A percentile compares a stretch with the other conserved stretches of the same genome.
Conservation (phyloP, 1,140 invertebrate genomes). For the Leptopilina clavipes region DNA sequence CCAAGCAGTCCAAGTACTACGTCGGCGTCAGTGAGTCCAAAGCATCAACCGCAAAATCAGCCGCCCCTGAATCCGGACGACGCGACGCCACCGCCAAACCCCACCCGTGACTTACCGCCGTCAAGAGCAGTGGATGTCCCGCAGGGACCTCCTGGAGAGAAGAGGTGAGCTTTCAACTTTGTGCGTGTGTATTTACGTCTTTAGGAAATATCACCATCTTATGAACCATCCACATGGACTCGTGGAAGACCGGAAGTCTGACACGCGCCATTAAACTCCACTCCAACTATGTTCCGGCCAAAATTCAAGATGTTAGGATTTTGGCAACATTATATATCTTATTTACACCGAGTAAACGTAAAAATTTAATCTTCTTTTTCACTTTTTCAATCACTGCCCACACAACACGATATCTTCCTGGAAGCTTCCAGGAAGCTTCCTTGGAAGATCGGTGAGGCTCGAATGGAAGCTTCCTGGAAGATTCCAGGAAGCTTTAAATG, state of each 20-base stretch:
- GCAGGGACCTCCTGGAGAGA: slow-evolving; percentile 66
- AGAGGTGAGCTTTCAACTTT: slow-evolving; percentile 70
- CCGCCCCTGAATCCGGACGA: slow-evolving; percentile 65
- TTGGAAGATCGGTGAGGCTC: too few relatives aligned
- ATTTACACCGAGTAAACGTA: too few relatives aligned
- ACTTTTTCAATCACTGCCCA: too few relatives aligned
- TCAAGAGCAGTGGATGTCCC: slow-evolving; percentile 64
- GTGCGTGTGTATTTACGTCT: slow-evolving; percentile 68
- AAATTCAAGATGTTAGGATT: slow-evolving; percentile 8
- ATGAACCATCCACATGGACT: slow-evolving; percentile 32
- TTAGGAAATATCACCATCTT: slow-evolving; percentile 67
- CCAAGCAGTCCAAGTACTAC: slow-evolving; percentile 72
- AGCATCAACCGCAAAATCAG: slow-evolving; percentile 67
- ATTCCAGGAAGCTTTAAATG: too few relatives aligned
- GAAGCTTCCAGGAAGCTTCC: too few relatives aligned
- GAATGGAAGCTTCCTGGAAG: too few relatives aligned
- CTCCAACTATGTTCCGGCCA: slow-evolving; percentile 41
- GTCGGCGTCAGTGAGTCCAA: slow-evolving; percentile 71
- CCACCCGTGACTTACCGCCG: slow-evolving; percentile 62
- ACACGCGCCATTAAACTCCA: slow-evolving; percentile 72
- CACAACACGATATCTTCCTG: too few relatives aligned
- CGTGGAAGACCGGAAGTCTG: slow-evolving; percentile 64
- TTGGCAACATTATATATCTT: too few relatives aligned
- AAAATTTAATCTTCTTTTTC: too few relatives aligned
- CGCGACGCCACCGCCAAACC: slow-evolving; percentile 68